phyloP scores from a whole-genome alignment of 2,888 invertebrate species.

The Philaethria dido region DNA sequence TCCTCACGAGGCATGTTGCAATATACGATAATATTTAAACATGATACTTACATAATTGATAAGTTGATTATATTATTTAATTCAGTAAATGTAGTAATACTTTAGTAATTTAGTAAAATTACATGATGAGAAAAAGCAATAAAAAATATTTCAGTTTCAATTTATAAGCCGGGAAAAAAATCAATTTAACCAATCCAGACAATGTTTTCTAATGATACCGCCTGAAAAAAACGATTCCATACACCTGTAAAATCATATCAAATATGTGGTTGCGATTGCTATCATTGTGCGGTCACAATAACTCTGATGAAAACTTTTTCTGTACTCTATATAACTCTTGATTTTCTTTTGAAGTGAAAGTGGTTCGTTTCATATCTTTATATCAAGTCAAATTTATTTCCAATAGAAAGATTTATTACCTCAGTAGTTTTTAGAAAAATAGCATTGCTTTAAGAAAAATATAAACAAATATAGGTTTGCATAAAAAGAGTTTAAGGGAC shows the following conservation, averaged over 20 bases:
- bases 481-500: neutral
- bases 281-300: constrained; percentile 68
- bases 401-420: neutral
- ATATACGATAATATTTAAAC: constrained; percentile 32
- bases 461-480: neutral
- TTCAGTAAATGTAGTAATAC: too few relatives aligned
- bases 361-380: constrained; percentile 32
- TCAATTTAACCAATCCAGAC: constrained; percentile 9
- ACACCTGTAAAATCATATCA: constrained; percentile 28
- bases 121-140: too few relatives aligned
- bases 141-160: too few relatives aligned
- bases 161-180: too few relatives aligned
- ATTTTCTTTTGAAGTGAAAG: constrained; percentile 39
- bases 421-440: neutral
- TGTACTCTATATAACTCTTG: constrained; percentile 39
- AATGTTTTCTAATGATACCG: constrained; percentile 23
- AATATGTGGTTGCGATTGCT: constrained; percentile 55
- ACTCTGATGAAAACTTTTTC: constrained; percentile 62
- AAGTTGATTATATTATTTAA: neutral
- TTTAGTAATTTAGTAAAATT: too few relatives aligned
- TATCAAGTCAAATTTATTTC: neutral
- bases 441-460: too few relatives aligned
- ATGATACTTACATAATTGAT: neutral
- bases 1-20: constrained; percentile 49
- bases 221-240: constrained; percentile 22